Evolutionary conservation across 2,113 vertebrate species (phyloP).

Genomic region (Gymnorhina tibicen): DNA sequence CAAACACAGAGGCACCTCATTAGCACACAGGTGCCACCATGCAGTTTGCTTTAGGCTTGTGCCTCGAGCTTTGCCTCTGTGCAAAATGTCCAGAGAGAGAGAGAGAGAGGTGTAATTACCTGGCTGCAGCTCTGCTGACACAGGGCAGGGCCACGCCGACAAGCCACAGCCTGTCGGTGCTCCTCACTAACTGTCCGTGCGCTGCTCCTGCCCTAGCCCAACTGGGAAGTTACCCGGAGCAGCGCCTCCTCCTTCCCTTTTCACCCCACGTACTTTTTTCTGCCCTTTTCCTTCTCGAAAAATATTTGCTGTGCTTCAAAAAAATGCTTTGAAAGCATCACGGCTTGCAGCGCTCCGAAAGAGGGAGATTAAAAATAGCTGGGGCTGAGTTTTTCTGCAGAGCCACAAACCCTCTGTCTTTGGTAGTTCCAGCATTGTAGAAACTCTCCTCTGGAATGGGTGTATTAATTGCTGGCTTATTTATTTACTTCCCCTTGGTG

Average conservation of each 20-base stretch:
- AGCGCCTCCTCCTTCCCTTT: not conserved
- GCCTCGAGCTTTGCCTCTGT: conserved; percentile 1
- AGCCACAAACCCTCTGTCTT: not conserved
- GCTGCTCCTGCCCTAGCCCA: not conserved
- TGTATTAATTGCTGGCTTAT: not conserved
- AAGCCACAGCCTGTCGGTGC: conserved; percentile 20
- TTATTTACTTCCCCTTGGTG: not conserved
- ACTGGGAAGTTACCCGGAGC: not conserved
- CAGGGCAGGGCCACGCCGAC: not conserved
- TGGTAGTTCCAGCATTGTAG: accelerated
- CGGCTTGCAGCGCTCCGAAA: accelerated
- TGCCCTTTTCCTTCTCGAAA: not conserved
- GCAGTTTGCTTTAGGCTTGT: conserved; percentile 31
- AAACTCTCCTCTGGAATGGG: not conserved
- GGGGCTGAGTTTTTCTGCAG: not conserved
- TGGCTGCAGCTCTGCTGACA: conserved; percentile 29
- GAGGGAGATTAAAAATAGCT: not conserved
- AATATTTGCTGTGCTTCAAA: not conserved
- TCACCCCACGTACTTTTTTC: not conserved
- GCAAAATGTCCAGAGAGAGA: not conserved
- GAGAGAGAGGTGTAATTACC: not conserved
- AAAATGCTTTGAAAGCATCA: not conserved
- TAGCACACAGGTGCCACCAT: not conserved
- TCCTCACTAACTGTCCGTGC: not conserved
- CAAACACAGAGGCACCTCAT: not conserved